Evolutionary conservation across 1,140 invertebrate genomes (phyloP), one percentile per base, ranked within the genome.

Genomic region (Dolichoris vasculosae): DNA sequence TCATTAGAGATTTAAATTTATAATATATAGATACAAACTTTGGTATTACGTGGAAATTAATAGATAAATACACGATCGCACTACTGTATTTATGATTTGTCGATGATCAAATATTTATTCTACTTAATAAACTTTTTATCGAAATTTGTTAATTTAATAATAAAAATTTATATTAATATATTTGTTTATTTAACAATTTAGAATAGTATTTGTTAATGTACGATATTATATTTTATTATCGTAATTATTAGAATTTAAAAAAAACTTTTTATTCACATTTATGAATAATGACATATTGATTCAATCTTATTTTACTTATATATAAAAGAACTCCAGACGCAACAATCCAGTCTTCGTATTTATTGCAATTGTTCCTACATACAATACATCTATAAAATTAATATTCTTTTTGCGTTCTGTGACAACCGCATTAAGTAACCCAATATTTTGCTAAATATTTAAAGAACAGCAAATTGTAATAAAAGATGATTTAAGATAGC

Each of bases 401-500:
- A 71, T 23, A 40, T 40, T 40, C 26, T 63, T 71, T 30, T 35
- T 40, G 17, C 6, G 3, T 71, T 40, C 7, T 6, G 35, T 40
- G 26, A 40, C 7, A 32, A 71, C 23, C 2, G 38, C 20, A 40
- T 38, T 71, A 20, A 71, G 17, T 30, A 6, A 40, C 2, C 20
- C 0, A 8, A n/a, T 73, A 6, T 73, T 26, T 43, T 13, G 6
- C n/a, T n/a, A 1, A 43, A 20, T 73, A 2, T 43, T 43, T n/a
- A 43, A 73, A 73, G 38, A 73, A 43, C 23, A 73, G 30, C 23
- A 15, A 32, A 46, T 32, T 51, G 15, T 23, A 51, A n/a, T 32
- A 30, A 76, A 76, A 35, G 46, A 51, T 51, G 75, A 76, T 48
- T 76, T 46, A 75, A 75, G n/a, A 32, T 76, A 48, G 43, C 26